phyloP scores from a whole-genome alignment of 2,888 invertebrate species.

The Diabrotica balteata region DNA sequence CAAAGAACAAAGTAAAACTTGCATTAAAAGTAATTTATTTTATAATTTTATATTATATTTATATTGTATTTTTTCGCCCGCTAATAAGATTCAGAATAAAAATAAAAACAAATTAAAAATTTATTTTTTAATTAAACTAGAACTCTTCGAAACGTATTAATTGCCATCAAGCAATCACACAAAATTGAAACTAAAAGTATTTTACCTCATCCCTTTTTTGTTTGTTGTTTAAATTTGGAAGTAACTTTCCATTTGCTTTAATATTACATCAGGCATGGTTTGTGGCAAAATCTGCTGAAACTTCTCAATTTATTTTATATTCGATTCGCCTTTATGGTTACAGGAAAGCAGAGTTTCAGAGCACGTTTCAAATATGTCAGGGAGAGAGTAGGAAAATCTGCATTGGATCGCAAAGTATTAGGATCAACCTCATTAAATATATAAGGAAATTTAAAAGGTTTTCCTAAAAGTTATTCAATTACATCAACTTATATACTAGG shows the following conservation, averaged over 20 bases:
- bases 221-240: not conserved
- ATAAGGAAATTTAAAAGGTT: not conserved
- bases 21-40: too few species aligned
- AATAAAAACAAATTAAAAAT: too few species aligned
- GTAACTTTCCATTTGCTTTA: not conserved
- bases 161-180: too few species aligned
- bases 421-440: not conserved
- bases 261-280: slow-evolving; percentile 1
- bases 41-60: too few species aligned
- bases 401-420: not conserved
- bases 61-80: too few species aligned
- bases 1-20: too few species aligned
- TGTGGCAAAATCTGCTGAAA: slow-evolving; percentile 1
- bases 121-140: too few species aligned
- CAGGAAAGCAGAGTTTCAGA: too few species aligned
- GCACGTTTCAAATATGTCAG: not conserved
- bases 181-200: too few species aligned
- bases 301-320: slow-evolving; percentile 9
- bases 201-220: not conserved
- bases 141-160: too few species aligned
- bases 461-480: not conserved
- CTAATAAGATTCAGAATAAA: too few species aligned
- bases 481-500: too few species aligned
- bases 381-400: not conserved
- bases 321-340: not conserved